Base-by-base conservation (phyloP, 2,113 vertebrate species). In the Formicarius rufipectus region DNA sequence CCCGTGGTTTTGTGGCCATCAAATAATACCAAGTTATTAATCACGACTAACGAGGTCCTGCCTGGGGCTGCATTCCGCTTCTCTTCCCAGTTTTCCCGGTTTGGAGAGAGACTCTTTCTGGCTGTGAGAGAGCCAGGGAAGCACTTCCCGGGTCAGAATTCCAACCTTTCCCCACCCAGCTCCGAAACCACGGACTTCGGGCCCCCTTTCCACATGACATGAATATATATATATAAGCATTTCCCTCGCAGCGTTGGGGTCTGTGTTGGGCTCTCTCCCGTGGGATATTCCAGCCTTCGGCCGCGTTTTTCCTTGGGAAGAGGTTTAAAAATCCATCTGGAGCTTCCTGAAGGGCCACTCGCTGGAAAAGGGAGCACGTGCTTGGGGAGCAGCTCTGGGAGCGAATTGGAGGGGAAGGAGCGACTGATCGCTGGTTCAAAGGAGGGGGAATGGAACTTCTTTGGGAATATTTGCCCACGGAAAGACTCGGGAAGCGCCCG, bases 221-320 rank as follows among this genome's bases (percentile, higher is more conserved):
- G n/a, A n/a, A n/a, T n/a, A n/a, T n/a, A n/a, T n/a, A n/a, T n/a
- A n/a, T n/a, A n/a, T n/a, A n/a, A n/a, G n/a, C n/a, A n/a, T n/a
- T n/a, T n/a, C n/a, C n/a, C 6, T 25, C 4, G 22, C 35, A 7
- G 2, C 0, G 1, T 1, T 7, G 31, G 87, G 62, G 9, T 19
- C 67, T 25, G 12, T 2, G 25, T n/a, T 69, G 4, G 72, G 82
- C 12, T 8, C 45, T 15, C 58, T 72, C 37, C 55, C 2, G 6
- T 0, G 4, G 73, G 59, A 81, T 64, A 42, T 78, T n/a, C 52
- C 58, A 9, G 23, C 3, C 13, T 76, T 22, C 4, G 14, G 71
- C 47, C 2, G 0, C 2, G 14, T 50, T 68, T 87, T 55, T 14
- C 60, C 44, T 17, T 7, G 52, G 56, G 3, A n/a, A 23, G 52